Percentiles rank a stretch among this genome's conserved stretches.
Conservation (phyloP, 2,888 invertebrate species). For the Perizoma flavofasciatum region DNA sequence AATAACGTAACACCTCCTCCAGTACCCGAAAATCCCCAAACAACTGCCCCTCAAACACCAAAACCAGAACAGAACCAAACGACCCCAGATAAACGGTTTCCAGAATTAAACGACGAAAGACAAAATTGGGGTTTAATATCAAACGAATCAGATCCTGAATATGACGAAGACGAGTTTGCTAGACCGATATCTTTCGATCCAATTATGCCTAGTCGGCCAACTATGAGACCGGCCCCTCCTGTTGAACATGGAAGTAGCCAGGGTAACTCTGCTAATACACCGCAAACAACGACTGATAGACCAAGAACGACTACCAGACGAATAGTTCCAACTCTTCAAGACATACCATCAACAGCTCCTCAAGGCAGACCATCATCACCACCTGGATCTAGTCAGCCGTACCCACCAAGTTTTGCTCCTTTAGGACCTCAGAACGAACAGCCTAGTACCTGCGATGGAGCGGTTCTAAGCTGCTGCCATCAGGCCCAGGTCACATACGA, state of each 20-base stretch:
- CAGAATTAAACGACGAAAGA: slow-evolving; percentile 60
- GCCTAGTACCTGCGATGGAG: slow-evolving; percentile 61
- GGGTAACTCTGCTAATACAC: slow-evolving; percentile 34
- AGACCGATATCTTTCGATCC: slow-evolving; percentile 65
- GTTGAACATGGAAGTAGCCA: slow-evolving; percentile 62
- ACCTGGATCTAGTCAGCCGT: slow-evolving; percentile 10
- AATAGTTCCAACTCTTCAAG: slow-evolving; percentile 6
- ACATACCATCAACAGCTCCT: background rate
- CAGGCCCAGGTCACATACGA: slow-evolving; percentile 53
- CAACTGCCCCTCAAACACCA: slow-evolving; percentile 22
- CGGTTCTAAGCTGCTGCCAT: slow-evolving; percentile 68
- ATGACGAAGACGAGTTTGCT: slow-evolving; percentile 47
- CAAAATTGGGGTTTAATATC: slow-evolving; percentile 66
- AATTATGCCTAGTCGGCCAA: slow-evolving; percentile 46
- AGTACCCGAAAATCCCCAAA: slow-evolving; percentile 25
- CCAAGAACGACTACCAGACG: slow-evolving; percentile 22
- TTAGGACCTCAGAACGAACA: slow-evolving; percentile 24
- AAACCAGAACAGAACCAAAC: slow-evolving; percentile 31
- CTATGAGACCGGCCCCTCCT: slow-evolving; percentile 52
- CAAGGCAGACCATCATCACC: slow-evolving; percentile 3
- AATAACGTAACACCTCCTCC: slow-evolving; percentile 20
- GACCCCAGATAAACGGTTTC: slow-evolving; percentile 51
- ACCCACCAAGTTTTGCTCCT: slow-evolving; percentile 25
- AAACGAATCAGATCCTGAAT: slow-evolving; percentile 48
- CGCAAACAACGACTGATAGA: slow-evolving; percentile 18